Base-by-base conservation (phyloP, 2,113 vertebrate species). In the Chinchilla lanigera region DNA sequence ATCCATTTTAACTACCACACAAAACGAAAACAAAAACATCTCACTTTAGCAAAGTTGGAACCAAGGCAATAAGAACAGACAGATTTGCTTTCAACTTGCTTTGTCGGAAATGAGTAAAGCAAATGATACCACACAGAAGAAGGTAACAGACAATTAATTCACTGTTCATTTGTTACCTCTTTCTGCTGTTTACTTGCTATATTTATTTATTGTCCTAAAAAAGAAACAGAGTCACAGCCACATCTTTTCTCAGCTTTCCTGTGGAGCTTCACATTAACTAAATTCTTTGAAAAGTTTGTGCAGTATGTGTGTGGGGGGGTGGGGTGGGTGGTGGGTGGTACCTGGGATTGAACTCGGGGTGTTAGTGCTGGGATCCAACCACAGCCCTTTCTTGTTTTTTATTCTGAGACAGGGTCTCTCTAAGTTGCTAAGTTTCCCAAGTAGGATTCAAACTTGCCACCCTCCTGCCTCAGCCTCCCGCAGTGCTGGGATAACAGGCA, bases 81-180 rank as follows among this genome's bases (percentile, higher is more conserved):
- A 33, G 50, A 3, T 20, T 30, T 2, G n/a, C 10, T 13, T 44
- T 44, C 71, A 10, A 4, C 7, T 24, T 26, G 3, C 33, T 41
- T 2, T 4, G 24, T 26, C 60, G 24, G 60, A 61, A 61, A 28
- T 3, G n/a, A 1, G 10, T 4, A 2, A 3, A 41, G n/a, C 35
- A 2, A 8, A 20, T 17, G 2, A 19, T 7, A 19, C 5, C 67
- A 28, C 67, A 30, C 13, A 71, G 65, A 10, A 20, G 1, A 0
- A 16, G 14, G 50, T 2, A 30, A 7, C 35, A 14, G 17, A 24
- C 33, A 11, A 35, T 67, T 4, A 11, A 1, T 17, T 17, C n/a
- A 10, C n/a, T 9, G 2, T 9, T 33, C 28, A 1, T 44, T 4
- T 22, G 26, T 22, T 44, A 16, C 13, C 9, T 19, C n/a, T 1